Conservation (phyloP, 2,113 vertebrate genomes). For the Noctilio leporinus region DNA sequence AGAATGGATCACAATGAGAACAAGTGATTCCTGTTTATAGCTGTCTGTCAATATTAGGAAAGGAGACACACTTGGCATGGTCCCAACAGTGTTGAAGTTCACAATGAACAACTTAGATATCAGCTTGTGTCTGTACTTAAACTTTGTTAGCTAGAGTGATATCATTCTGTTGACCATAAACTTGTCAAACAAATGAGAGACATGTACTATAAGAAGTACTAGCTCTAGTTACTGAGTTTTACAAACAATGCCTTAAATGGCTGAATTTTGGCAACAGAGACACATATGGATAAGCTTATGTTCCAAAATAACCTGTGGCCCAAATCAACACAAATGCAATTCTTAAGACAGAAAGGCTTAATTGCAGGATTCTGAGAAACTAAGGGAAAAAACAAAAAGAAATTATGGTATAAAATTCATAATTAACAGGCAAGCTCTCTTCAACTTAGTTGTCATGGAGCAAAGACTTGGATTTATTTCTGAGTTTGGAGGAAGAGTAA, state of each 20-base stretch:
- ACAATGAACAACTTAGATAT: accelerated
- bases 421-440: neutral
- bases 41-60: accelerated
- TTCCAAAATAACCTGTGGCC: neutral
- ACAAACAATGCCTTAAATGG: neutral
- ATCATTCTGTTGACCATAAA: neutral
- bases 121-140: neutral
- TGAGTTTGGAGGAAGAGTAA: neutral
- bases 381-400: neutral
- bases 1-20: neutral
- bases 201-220: neutral
- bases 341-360: neutral
- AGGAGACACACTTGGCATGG: neutral
- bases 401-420: neutral
- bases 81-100: neutral
- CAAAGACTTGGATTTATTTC: neutral
- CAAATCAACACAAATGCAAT: neutral
- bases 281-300: neutral
- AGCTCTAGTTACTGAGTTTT: neutral
- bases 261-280: neutral
- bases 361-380: neutral
- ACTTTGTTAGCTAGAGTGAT: neutral
- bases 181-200: neutral
- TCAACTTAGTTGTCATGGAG: neutral
- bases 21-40: neutral